Evolutionary conservation across 2,113 vertebrate genomes (phyloP).

Genomic region (Chelonoidis abingdonii): DNA sequence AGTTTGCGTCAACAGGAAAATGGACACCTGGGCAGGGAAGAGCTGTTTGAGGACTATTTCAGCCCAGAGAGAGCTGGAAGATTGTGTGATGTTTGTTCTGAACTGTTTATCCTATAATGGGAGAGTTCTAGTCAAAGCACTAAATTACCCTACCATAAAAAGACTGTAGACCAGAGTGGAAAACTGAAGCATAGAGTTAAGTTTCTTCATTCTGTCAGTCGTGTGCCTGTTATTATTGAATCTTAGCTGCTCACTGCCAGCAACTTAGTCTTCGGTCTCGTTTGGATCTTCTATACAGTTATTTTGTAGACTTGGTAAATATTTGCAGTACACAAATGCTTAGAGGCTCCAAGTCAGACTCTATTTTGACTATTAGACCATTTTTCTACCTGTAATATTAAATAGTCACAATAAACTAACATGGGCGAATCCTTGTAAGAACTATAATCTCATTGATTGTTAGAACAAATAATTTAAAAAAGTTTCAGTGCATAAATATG

Average conservation of each 20-base stretch:
- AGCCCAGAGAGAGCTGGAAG: background rate
- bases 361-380: background rate
- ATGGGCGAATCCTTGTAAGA: background rate
- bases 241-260: background rate
- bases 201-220: accelerated
- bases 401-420: background rate
- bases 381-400: background rate
- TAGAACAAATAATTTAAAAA: background rate
- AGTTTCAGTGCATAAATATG: background rate
- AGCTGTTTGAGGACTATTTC: background rate
- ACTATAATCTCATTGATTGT: background rate
- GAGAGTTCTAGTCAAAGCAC: background rate
- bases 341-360: too few relatives aligned
- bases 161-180: background rate
- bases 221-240: accelerated
- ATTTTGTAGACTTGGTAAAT: background rate
- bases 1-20: background rate
- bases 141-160: background rate
- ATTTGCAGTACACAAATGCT: accelerated
- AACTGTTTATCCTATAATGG: accelerated
- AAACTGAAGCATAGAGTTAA: background rate
- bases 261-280: background rate
- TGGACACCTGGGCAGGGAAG: background rate
- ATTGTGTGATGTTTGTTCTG: background rate
- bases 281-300: background rate